A percentile compares a stretch with the other conserved stretches of the same genome.
Evolutionary conservation across 2,888 invertebrate species (phyloP).

Genomic region (Oithona nana): DNA sequence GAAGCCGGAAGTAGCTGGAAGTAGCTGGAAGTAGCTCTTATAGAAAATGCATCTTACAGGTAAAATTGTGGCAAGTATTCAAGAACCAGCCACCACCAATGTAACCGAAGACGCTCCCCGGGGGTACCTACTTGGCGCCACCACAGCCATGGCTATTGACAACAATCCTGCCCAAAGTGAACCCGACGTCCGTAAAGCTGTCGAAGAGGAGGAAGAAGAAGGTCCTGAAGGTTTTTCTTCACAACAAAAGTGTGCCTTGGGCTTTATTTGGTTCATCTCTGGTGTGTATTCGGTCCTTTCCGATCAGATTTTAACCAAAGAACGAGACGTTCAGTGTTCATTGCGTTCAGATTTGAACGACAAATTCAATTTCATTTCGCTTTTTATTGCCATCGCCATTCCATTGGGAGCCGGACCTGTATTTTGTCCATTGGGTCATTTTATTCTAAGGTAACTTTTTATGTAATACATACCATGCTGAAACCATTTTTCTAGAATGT

Average conservation of each 20-base stretch:
- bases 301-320: constrained; percentile 6
- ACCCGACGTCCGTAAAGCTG: background rate
- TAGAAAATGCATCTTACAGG: too few relatives aligned
- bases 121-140: too few relatives aligned
- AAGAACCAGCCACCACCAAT: too few relatives aligned
- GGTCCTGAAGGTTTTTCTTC: background rate
- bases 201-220: constrained; percentile 11
- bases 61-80: too few relatives aligned
- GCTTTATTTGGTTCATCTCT: constrained; percentile 11
- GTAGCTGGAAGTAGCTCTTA: too few relatives aligned
- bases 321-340: background rate
- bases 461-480: too few relatives aligned
- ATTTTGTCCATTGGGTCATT: background rate
- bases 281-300: constrained; percentile 8
- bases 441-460: too few relatives aligned
- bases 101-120: too few relatives aligned
- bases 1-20: too few relatives aligned
- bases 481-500: too few relatives aligned
- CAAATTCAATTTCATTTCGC: constrained; percentile 8
- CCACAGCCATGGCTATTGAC: too few relatives aligned
- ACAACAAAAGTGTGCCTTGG: constrained; percentile 5
- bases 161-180: too few relatives aligned
- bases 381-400: constrained; percentile 3
- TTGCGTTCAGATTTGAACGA: background rate
- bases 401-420: constrained; percentile 8